Base-by-base conservation (phyloP, 2,888 invertebrate genomes). In the Eupsilia transversa region DNA sequence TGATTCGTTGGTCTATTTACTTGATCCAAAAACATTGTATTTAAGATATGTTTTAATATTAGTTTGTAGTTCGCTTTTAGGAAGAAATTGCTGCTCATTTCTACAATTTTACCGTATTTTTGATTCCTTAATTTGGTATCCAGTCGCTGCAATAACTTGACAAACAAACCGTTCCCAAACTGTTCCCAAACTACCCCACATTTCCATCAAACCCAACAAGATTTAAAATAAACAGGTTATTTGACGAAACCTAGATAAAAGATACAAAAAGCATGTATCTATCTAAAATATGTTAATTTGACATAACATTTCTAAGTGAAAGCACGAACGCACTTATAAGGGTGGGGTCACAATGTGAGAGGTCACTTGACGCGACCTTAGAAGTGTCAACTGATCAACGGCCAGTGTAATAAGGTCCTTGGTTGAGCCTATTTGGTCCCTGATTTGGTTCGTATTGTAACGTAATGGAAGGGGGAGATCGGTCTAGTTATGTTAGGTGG, bases 251-350 rank as follows among this genome's bases (percentile, higher is more conserved):
- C 46, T 6, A 70, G 74, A 72, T 79, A 74, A 72, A 46, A 65
- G 49, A 82, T 63, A 80, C 70, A 67, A 64, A 74, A 77, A 54
- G 67, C 38, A 63, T 71, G 72, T 71, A 41, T 71, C 67, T 71
- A 41, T 71, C 67, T 49, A 74, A 80, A 74, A 80, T 86, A 86
- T 87, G 86, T 86, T 78, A 87, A 86, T 87, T 84, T 86, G 74
- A 84, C 79, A 84, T 68, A 74, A 74, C 79, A 77, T 85, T 84
- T 84, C 73, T 74, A 84, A 87, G 90, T 88, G 88, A 90, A 90
- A 90, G 89, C 86, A 72, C 79, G 77, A 71, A 72, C 69, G 66
- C 72, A 82, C 84, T 66, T 86, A 82, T 84, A 89, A 88, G 85
- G 87, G 84, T 78, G 73, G 84, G 86, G 87, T 88, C 82, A 69